Percentiles rank a stretch among this genome's conserved stretches.
Conservation (phyloP, 2,888 invertebrate species). For the Chrysolina haemoptera region DNA sequence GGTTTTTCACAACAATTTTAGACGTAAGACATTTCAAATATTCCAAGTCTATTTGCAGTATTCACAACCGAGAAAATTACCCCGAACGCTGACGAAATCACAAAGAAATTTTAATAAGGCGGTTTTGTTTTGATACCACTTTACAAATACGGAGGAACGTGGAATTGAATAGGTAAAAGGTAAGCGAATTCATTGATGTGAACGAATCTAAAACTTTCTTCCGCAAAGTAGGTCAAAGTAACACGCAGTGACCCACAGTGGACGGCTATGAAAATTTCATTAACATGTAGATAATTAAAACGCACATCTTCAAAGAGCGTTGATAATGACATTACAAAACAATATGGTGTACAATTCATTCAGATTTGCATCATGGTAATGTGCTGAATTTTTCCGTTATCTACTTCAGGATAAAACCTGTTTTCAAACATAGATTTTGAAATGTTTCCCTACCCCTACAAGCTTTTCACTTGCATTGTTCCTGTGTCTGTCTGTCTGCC, state of each 20-base stretch:
- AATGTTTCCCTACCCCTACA: too few species aligned
- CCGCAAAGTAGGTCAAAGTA: conserved; percentile 13
- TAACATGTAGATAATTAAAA: conserved; percentile 3
- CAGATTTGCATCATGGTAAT: too few species aligned
- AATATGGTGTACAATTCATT: not conserved
- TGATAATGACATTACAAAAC: not conserved
- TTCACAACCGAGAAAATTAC: not conserved
- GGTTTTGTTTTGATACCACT: too few species aligned
- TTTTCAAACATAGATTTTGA: too few species aligned
- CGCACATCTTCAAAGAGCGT: conserved; percentile 1
- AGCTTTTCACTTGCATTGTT: too few species aligned
- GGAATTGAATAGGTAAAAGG: conserved; percentile 3
- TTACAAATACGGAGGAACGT: conserved; percentile 5
- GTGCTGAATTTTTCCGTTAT: too few species aligned
- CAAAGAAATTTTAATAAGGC: not conserved
- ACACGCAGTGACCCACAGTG: conserved; percentile 15
- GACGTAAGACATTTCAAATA: not conserved
- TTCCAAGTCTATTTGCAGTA: not conserved
- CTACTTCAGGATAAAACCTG: too few species aligned
- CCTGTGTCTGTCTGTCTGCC: too few species aligned
- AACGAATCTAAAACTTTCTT: conserved; percentile 15
- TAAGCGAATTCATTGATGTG: not conserved
- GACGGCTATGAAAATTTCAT: conserved; percentile 9
- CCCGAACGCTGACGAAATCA: not conserved
- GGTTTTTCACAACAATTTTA: not conserved